Base-by-base conservation (phyloP, 2,113 vertebrate species). In the Pelecanoides urinatrix region DNA sequence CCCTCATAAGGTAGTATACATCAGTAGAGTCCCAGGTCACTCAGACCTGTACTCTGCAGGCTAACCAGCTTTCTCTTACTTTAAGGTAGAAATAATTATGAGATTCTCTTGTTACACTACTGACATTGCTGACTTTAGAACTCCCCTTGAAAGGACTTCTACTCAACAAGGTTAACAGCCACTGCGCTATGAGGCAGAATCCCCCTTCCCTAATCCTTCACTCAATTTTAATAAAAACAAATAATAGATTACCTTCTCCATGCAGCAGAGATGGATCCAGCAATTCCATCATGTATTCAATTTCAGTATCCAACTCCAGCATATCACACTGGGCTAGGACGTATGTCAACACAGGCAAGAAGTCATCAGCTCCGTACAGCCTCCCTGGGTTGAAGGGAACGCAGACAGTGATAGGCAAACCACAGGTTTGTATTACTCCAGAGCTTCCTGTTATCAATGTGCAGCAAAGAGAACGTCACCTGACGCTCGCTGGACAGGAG, bases 281-380 rank as follows among this genome's bases (percentile, higher is more conserved):
- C 88, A 99, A 97, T 92, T 99, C 99, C 99, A 99, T 99, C 99
- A 99, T 99, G 97, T 99, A 99, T 86, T 99, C 98, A 32, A 99
- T 99, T 94, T 99, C 99, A 4, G 98, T 98, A 92, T 99, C 99
- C 96, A 99, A 97, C 83, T 99, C 99, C 73, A 99, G 98, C 99
- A 99, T 99, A 97, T 99, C 99, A 90, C 99, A 99, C 94, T 99
- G 99, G 36, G 99, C 99, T 76, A 99, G 92, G n/a, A 99, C 99
- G 0, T 99, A 99, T 0, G 99, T 99, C 97, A 99, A 92, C 97
- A 99, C 99, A 25, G 99, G 99, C 90, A 99, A 97, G 98, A 99
- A 99, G 98, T 99, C 99, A 68, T 99, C 99, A 0, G 99, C 99
- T 7, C 99, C 99, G 11, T 99, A 99, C 98, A 99, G 98, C 98